Evolutionary conservation across 1,140 invertebrate genomes (phyloP), one percentile per base, ranked within the genome.

Genomic region (Aethina tumida): DNA sequence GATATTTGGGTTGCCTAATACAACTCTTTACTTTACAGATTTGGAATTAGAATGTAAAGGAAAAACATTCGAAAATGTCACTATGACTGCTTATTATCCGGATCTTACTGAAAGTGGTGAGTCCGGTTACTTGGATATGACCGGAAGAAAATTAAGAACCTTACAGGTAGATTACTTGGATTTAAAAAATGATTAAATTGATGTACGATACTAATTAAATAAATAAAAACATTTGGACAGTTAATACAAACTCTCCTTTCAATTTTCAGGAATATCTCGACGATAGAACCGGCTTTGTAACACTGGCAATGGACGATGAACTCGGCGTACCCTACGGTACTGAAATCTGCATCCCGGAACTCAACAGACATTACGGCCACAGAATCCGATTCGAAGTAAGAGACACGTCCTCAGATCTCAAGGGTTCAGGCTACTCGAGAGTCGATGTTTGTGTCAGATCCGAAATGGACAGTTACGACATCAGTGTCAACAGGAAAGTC

Each of bases 381-480:
- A 47, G 56, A 13, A 65, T 71, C 38, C 43, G 48, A 33, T 46
- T 59, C 15, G 44, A 66, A 57, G 55, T 67, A 4, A 49, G 63
- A 29, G 66, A 68, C 48, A 43, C 50, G 6, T 58, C 59, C 2
- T 43, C 39, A n/a, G 55, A 67, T 49, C 46, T 67, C n/a, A 45
- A 36, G 14, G 59, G 57, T n/a, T 53, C 39, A 21, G 60, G 60
- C 6, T 64, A 56, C 39, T 49, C 52, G 2, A 59, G 65, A 34
- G 49, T 69, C 3, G 68, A 70, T 28, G 63, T 71, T 45, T 70
- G 67, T 39, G 69, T 71, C 0, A 56, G 68, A 22, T 60, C 56
- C 1, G 67, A 69, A 49, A 59, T 58, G 4, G 69, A 71, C 38
- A 70, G 64, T 50, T 70, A 70, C 24, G 69, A 71, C 35, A 53